phyloP scores from a whole-genome alignment of 2,888 invertebrate species.

The Orthosia cruda region DNA sequence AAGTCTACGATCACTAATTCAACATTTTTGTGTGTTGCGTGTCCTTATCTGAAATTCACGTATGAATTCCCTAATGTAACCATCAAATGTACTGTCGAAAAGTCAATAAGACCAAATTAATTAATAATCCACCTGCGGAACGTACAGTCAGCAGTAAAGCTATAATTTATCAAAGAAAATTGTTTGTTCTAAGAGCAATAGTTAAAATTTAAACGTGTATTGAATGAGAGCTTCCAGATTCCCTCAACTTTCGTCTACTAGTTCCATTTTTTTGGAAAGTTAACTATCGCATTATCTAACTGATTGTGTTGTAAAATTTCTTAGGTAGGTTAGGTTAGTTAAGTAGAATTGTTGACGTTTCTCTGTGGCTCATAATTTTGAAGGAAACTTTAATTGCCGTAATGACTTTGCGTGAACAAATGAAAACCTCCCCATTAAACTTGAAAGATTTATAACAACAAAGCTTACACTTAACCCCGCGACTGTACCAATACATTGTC shows the following conservation, averaged over 20 bases:
- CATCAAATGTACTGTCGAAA: slow-evolving; percentile 67
- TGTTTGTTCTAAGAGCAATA: not conserved
- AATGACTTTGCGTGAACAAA: not conserved
- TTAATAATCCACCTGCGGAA: slow-evolving; percentile 76
- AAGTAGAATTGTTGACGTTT: not conserved
- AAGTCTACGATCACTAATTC: slow-evolving; percentile 27
- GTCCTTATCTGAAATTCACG: slow-evolving; percentile 61
- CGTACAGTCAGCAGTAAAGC: slow-evolving; percentile 65
- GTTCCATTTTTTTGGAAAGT: not conserved
- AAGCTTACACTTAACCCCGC: slow-evolving; percentile 55
- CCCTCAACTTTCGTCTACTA: not conserved
- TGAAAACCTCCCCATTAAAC: not conserved
- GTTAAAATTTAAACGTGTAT: not conserved
- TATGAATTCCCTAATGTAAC: slow-evolving; percentile 70
- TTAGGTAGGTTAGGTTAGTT: too few relatives aligned
- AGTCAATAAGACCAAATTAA: slow-evolving; percentile 80
- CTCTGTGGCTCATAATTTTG: not conserved
- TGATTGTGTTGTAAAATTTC: not conserved
- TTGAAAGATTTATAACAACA: slow-evolving; percentile 19
- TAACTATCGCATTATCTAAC: not conserved
- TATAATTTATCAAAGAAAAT: not conserved
- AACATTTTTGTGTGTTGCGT: slow-evolving; percentile 66
- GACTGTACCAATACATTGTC: slow-evolving; percentile 71
- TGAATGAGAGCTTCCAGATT: not conserved
- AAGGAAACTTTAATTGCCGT: not conserved